Conservation (phyloP, 2,113 vertebrate species). For the Saimiri boliviensis region DNA sequence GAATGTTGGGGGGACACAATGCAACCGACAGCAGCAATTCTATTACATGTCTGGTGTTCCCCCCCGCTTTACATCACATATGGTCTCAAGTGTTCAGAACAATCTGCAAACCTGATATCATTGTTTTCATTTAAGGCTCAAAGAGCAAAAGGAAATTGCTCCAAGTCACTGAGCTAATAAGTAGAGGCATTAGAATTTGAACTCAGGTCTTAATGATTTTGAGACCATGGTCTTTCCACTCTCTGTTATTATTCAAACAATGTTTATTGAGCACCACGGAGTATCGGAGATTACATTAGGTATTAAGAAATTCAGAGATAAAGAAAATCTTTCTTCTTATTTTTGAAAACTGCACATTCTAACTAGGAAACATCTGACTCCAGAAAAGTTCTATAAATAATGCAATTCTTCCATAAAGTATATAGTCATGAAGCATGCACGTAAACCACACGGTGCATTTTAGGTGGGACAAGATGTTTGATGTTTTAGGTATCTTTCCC, state of each 20-base stretch:
- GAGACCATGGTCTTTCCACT: not conserved
- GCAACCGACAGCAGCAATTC: not conserved
- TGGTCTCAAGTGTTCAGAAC: not conserved
- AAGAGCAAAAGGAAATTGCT: not conserved
- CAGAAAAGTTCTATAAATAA: not conserved
- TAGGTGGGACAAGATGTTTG: not conserved
- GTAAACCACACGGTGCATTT: not conserved
- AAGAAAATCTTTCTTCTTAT: not conserved
- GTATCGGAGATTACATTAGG: not conserved
- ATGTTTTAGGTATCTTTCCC: not conserved
- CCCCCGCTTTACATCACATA: not conserved
- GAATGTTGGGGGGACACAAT: not conserved
- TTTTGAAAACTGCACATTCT: not conserved
- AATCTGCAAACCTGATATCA: not conserved
- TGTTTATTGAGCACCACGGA: not conserved
- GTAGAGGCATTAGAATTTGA: not conserved
- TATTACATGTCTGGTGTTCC: fast-evolving
- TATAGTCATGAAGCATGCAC: not conserved
- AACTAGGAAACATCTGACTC: not conserved
- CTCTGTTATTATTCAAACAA: not conserved
- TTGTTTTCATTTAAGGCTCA: not conserved
- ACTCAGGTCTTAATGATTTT: not conserved
- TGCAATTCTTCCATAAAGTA: not conserved
- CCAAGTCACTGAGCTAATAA: not conserved
- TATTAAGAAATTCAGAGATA: not conserved